Percentiles rank a stretch among this genome's conserved stretches.
These are phyloP conservation scores for Anoplolepis gracilipes DNA, from an alignment of 1,140 invertebrate genomes.

Conservation along the genomic window DNA sequence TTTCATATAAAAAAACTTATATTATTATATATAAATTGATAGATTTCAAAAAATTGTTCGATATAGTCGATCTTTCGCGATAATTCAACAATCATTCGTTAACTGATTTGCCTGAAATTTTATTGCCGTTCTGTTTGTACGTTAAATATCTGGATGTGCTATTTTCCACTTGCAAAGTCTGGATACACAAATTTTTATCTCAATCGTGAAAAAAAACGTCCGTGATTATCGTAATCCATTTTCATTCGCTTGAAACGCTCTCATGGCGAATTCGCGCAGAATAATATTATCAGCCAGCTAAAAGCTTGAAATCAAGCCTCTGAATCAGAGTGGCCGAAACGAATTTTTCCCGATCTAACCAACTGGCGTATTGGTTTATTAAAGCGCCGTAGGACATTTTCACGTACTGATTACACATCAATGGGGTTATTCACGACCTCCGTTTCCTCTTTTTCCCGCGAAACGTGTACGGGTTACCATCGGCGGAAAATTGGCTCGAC, in stretches of 20 bases:
- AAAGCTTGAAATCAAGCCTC: slow-evolving; percentile 53
- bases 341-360: slow-evolving; percentile 48
- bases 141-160: not conserved
- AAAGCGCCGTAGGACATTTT: slow-evolving; percentile 71
- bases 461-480: slow-evolving; percentile 68
- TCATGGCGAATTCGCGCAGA: slow-evolving; percentile 14
- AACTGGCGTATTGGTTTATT: slow-evolving; percentile 72
- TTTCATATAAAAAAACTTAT: not conserved
- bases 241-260: slow-evolving; percentile 34
- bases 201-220: slow-evolving; percentile 18
- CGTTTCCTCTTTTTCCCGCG: slow-evolving; percentile 63
- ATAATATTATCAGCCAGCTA: slow-evolving; percentile 52
- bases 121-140: not conserved
- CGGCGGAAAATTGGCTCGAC: slow-evolving; percentile 69
- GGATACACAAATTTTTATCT: slow-evolving; percentile 13
- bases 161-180: not conserved
- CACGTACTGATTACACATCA: slow-evolving; percentile 71
- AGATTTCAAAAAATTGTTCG: not conserved
- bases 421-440: slow-evolving; percentile 72
- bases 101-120: slow-evolving; percentile 15
- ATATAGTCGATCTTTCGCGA: not conserved
- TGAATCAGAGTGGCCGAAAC: slow-evolving; percentile 43
- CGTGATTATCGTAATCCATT: slow-evolving; percentile 48
- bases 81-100: slow-evolving; percentile 24
- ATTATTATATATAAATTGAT: not conserved